Percentiles rank a stretch among this genome's conserved stretches.
These are phyloP conservation scores for Vimba vimba DNA, from an alignment of 2,113 vertebrate species.

Conservation along the genomic window DNA sequence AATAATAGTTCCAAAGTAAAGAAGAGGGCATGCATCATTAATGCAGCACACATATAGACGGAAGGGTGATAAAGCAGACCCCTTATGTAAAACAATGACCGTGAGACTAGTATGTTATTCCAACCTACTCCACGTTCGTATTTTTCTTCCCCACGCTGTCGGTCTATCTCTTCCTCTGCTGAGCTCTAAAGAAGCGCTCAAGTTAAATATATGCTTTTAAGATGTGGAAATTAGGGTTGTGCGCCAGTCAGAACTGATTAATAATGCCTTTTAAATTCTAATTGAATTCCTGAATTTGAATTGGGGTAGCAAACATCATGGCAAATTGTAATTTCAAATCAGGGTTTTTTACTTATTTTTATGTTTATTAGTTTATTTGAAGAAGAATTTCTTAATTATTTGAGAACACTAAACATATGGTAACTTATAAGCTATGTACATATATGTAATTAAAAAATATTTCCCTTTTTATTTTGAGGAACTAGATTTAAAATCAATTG, in stretches of 20 bases:
- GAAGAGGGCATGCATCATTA: constrained; percentile 30
- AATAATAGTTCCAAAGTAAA: background rate
- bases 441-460: too few species aligned
- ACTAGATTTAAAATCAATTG: too few species aligned
- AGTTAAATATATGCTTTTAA: constrained; percentile 77
- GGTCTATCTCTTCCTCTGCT: constrained; percentile 55
- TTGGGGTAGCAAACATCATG: background rate
- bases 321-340: background rate
- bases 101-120: constrained; percentile 74
- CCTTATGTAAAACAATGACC: constrained; percentile 72
- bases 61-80: constrained; percentile 56
- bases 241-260: background rate
- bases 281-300: background rate
- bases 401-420: too few species aligned
- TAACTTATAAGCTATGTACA: too few species aligned
- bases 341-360: background rate
- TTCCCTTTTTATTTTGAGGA: too few species aligned
- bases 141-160: constrained; percentile 64
- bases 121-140: constrained; percentile 62
- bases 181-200: constrained; percentile 67
- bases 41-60: constrained; percentile 48
- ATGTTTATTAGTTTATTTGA: background rate
- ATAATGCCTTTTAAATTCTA: background rate
- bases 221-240: constrained; percentile 75
- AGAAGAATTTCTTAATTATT: too few species aligned